A percentile compares a stretch with the other conserved stretches of the same genome.
Evolutionary conservation across 2,888 invertebrate species (phyloP).

Genomic region (Orgyia antiqua): DNA sequence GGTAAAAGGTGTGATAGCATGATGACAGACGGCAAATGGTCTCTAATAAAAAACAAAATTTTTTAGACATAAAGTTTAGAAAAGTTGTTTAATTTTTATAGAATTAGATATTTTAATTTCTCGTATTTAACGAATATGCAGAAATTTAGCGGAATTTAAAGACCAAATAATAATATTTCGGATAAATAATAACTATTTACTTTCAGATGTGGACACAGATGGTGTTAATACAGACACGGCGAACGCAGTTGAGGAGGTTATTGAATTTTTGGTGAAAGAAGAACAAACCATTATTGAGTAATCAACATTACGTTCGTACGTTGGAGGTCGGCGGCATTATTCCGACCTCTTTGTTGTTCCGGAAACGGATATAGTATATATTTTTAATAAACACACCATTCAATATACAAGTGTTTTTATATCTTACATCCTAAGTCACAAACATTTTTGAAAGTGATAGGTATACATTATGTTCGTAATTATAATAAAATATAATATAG

Average conservation of each 20-base stretch:
- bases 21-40: too few species aligned
- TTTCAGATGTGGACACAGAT: slow-evolving; percentile 94
- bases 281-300: slow-evolving; percentile 90
- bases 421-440: slow-evolving; percentile 34
- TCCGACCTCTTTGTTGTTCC: slow-evolving; percentile 42
- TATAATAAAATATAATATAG: slow-evolving; percentile 68
- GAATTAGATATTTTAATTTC: too few species aligned
- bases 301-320: slow-evolving; percentile 50
- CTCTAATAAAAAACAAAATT: too few species aligned
- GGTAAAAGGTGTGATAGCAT: too few species aligned
- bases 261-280: slow-evolving; percentile 99
- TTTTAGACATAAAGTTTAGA: too few species aligned
- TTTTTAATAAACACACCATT: slow-evolving; percentile 45
- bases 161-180: too few species aligned
- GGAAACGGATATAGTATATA: slow-evolving; percentile 25
- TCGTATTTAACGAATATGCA: too few species aligned
- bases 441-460: slow-evolving; percentile 24
- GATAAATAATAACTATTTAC: too few species aligned
- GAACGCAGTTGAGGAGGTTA: slow-evolving; percentile 95
- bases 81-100: too few species aligned
- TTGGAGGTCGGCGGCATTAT: slow-evolving; percentile 44
- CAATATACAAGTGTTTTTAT: slow-evolving; percentile 47
- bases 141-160: too few species aligned
- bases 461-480: slow-evolving; percentile 57
- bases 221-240: slow-evolving; percentile 88